Base-by-base conservation (phyloP, 2,888 invertebrate genomes). In the Horisme vitalbata region DNA sequence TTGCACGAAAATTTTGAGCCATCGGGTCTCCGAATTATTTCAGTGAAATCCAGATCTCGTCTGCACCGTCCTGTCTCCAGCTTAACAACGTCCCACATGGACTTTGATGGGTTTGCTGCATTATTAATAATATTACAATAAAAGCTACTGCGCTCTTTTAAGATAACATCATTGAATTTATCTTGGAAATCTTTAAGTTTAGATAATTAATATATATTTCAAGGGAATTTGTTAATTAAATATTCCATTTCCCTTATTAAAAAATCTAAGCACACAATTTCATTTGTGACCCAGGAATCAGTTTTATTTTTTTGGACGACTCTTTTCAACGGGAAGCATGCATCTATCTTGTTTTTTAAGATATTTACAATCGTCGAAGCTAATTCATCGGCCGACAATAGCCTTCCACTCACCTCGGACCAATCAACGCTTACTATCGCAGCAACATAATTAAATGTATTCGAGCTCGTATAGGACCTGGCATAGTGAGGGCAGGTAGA, bases 341-440 rank as follows among this genome's bases (percentile, higher is more conserved):
- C 18, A 2, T 13, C 13, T 9, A 20, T 4, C 9, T 30, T 37
- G 21, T 37, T 37, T 26, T 13, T 12, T 10, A 28, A 12, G 13
- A 37, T 28, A 28, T 28, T 37, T 9, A 28, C 37, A 15, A 30
- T 20, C 5, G 13, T 10, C 5, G 4, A 7, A 5, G 37, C 28
- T 13, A 37, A 9, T 2, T 36, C 27, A 10, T 35, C 26, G 8
- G 36, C 27, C 27, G 27, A 5, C 13, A 27, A 8, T 5, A 2
- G 15, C 11, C n/a, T 15, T 10, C n/a, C 11, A 18, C 8, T 15
- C 5, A 36, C 3, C 10, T 15, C 27, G n/a, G 7, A 6, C 39
- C 39, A 39, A 14, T 39, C 31, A 1, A 39, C 24, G 20, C 39
- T 39, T 7, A 24, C 39, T 1, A 39, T 14, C 1, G 39, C 13